phyloP scores from a whole-genome alignment of 1,140 invertebrate species.

The Archivesica marissinica region DNA sequence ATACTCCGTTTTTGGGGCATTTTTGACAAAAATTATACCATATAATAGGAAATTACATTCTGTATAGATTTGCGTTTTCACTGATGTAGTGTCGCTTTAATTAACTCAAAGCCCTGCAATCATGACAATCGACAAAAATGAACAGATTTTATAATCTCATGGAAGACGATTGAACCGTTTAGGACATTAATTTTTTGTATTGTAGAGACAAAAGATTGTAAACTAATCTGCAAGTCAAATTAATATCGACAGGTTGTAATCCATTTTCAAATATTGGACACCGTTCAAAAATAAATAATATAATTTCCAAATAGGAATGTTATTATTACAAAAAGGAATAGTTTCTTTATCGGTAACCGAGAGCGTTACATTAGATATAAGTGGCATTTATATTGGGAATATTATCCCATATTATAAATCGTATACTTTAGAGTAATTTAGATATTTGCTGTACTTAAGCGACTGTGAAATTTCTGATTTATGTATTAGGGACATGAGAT shows the following conservation, averaged over 20 bases:
- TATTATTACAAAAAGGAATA: neutral
- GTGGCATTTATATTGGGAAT: too few species aligned
- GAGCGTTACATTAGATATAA: neutral
- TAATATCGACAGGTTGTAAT: neutral
- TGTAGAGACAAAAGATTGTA: conserved; percentile 1
- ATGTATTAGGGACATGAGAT: neutral
- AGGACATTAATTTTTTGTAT: neutral
- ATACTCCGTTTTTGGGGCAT: too few species aligned
- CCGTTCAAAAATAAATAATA: neutral
- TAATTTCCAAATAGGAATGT: neutral
- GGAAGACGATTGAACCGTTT: neutral
- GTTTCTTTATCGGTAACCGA: neutral
- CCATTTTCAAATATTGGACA: neutral
- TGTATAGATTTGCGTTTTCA: too few species aligned
- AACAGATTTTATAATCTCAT: too few species aligned
- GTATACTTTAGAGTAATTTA: too few species aligned
- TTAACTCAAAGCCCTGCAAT: neutral
- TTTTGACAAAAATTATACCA: too few species aligned
- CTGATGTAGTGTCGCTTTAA: too few species aligned
- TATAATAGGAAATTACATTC: too few species aligned
- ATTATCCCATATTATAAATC: too few species aligned
- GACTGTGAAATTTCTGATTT: neutral
- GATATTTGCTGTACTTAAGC: too few species aligned
- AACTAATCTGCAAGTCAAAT: neutral
- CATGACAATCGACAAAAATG: neutral